Evolutionary conservation across 1,140 invertebrate genomes (phyloP).

Genomic region (Ganaspis sp.): DNA sequence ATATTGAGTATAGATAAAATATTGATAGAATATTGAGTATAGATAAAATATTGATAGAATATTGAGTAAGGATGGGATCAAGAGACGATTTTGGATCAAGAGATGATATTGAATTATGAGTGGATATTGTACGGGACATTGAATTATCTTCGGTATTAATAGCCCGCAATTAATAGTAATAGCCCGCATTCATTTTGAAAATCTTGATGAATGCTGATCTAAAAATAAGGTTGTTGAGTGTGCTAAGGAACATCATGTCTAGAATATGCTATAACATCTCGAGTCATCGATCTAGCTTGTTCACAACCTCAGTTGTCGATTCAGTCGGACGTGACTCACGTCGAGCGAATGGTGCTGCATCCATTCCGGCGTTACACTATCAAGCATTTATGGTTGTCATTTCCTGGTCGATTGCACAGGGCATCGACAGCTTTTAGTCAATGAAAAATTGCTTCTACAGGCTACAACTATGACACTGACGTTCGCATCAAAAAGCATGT

Average conservation of each 20-base stretch:
- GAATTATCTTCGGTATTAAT: neutral
- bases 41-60: no score
- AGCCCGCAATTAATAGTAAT: neutral
- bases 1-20: no score
- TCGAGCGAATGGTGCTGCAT: constrained; percentile 4
- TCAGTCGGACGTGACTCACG: constrained; percentile 20
- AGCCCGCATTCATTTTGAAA: neutral
- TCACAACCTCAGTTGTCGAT: constrained; percentile 19
- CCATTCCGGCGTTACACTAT: constrained; percentile 11
- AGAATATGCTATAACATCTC: constrained; percentile 17
- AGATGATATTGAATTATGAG: neutral
- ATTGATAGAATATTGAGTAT: no score
- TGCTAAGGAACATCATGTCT: neutral
- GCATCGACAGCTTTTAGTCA: constrained; percentile 6
- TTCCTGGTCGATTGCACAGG: constrained; percentile 18
- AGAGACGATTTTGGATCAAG: no score
- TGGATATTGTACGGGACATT: no score
- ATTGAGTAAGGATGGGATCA: no score
- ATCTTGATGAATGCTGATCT: neutral
- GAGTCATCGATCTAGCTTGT: constrained; percentile 20
- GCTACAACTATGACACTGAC: neutral
- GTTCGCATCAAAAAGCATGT: neutral
- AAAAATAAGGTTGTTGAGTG: neutral
- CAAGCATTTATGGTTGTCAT: constrained; percentile 23
- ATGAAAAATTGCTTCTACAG: constrained; percentile 12